A percentile compares a stretch with the other conserved stretches of the same genome.
Evolutionary conservation across 2,113 vertebrate genomes (phyloP).

Genomic region (Lanius collurio): DNA sequence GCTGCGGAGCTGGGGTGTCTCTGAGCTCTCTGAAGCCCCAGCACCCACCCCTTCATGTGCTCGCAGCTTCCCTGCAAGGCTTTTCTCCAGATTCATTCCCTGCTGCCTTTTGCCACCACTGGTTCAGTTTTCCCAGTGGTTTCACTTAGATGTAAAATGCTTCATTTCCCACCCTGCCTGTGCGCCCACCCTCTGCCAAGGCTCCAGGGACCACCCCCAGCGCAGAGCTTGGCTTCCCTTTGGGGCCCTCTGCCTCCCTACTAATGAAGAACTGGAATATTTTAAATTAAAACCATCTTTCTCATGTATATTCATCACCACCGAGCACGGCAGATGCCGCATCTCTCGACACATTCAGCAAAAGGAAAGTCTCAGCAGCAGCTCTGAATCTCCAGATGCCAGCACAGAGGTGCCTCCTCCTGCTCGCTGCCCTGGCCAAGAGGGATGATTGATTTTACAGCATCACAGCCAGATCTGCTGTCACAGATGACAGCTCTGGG

Average conservation of each 20-base stretch:
- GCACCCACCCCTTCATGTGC: background rate
- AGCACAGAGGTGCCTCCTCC: background rate
- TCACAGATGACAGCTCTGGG: background rate
- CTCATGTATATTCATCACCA: background rate
- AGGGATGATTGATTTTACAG: conserved; percentile 13
- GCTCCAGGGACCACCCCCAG: background rate
- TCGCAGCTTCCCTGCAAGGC: background rate
- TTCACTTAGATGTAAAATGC: background rate
- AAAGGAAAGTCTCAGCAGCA: background rate
- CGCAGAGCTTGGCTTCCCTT: background rate
- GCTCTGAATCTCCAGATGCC: background rate
- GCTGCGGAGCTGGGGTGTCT: background rate
- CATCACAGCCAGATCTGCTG: background rate
- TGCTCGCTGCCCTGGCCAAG: accelerated
- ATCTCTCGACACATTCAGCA: background rate
- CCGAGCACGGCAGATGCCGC: background rate
- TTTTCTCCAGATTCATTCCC: background rate
- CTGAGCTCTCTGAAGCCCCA: background rate
- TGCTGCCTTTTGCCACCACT: accelerated
- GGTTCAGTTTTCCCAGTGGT: background rate
- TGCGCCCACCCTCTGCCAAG: background rate
- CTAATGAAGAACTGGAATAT: background rate
- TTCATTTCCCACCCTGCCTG: background rate
- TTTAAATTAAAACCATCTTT: background rate
- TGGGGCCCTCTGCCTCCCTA: background rate